Evolutionary conservation across 1,140 invertebrate genomes (phyloP).

Genomic region (Heliothis subflexa): DNA sequence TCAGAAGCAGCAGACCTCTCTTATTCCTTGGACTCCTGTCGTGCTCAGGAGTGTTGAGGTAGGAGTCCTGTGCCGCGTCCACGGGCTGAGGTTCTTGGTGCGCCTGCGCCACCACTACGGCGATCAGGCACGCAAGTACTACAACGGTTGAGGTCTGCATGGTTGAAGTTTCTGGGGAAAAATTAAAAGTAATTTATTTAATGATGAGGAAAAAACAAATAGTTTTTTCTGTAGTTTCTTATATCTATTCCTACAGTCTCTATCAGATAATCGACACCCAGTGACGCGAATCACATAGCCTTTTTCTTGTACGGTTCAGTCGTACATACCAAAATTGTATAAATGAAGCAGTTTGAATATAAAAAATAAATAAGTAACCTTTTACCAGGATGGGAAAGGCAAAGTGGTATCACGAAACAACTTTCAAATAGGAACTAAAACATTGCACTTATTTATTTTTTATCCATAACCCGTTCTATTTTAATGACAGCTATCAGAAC

Average conservation of each 20-base stretch:
- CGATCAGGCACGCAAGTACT: constrained; percentile 74
- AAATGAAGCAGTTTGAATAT: too few relatives aligned
- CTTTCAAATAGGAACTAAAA: constrained; percentile 27
- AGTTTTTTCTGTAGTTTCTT: too few relatives aligned
- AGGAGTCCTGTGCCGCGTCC: constrained; percentile 55
- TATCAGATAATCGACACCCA: too few relatives aligned
- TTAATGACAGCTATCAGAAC: not conserved
- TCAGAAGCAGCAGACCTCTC: constrained; percentile 73
- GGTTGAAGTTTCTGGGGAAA: constrained; percentile 57
- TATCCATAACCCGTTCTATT: not conserved
- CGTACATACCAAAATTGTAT: too few relatives aligned
- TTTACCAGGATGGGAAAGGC: too few relatives aligned
- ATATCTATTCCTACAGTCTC: too few relatives aligned
- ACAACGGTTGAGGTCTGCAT: constrained; percentile 78
- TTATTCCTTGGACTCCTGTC: constrained; percentile 73
- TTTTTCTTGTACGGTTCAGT: too few relatives aligned
- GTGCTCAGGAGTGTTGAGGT: constrained; percentile 64
- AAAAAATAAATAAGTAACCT: too few relatives aligned
- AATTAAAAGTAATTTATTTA: not conserved
- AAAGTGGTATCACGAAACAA: not conserved
- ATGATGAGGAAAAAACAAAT: too few relatives aligned
- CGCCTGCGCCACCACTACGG: constrained; percentile 65
- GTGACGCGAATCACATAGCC: too few relatives aligned
- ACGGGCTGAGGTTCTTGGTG: constrained; percentile 61
- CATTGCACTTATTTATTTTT: not conserved